Evolutionary conservation across 2,113 vertebrate species (phyloP), one percentile per base, ranked within the genome.

Genomic region (Carlito syrichta): DNA sequence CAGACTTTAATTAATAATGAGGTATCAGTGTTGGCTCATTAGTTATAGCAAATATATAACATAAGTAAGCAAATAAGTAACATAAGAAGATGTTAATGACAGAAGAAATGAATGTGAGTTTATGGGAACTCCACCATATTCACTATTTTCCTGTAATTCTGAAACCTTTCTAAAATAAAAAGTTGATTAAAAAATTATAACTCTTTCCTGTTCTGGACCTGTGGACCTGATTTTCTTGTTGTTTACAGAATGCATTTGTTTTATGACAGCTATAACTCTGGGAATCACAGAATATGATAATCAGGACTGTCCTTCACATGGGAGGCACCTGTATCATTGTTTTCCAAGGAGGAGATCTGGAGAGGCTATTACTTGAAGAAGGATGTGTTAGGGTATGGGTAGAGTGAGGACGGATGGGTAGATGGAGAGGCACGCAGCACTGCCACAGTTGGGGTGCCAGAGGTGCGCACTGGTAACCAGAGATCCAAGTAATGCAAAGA

Each of bases 131-230:
- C 43, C 71, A 71, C 19, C n/a, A 35, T 35, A 13, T 52, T 81
- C n/a, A 35, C 58, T 82, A 45, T 62, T 85, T 74, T 83, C 88
- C 43, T 79, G 23, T 60, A 92, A 79, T 54, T 93, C 35, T 76
- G 83, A 91, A 27, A 60, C 30, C 23, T 84, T 83, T 88, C 89
- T 62, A 84, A 95, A 87, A 85, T 88, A 38, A 68, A 91, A 95
- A 88, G n/a, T 43, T 74, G 62, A 88, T 76, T 94, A 35, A 69
- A 95, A 94, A 89, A 66, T 85, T 63, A 63, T 43, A 85, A 38
- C 50, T 69, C n/a, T 69, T 48, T 14, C 52, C 50, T 74, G 14
- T 60, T 81, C 38, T 45, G 35, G 52, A 56, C 22, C 74, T 81
- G 43, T 69, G 12, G n/a, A 81, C 9, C 48, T 68, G 73, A 86